Base-by-base conservation (phyloP, 2,113 vertebrate species). In the Rhinichthys klamathensis region DNA sequence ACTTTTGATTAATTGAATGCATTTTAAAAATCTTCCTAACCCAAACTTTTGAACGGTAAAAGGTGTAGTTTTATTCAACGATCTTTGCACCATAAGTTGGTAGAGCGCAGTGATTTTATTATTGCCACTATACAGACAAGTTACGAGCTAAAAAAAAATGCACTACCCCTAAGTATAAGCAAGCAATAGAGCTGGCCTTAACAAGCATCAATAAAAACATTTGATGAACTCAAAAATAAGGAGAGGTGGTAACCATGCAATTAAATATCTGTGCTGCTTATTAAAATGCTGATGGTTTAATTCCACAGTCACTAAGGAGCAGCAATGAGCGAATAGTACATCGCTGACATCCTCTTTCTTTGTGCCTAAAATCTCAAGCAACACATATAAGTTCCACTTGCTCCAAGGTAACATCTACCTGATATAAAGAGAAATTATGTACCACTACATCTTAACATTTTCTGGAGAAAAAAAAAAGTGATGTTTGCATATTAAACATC, bases 211-310 rank as follows among this genome's bases (percentile, higher is more conserved):
- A 27, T 23, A 23, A 38, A 16, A 79, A 11, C 54, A 80, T 80
- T 23, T 41, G 13, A 61, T 44, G 56, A 25, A 61, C 13, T 4
- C 13, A 77, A 30, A 23, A 13, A 38, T 63, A 63, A 73, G 46
- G 41, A 46, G 41, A 25, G 6, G 41, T 27, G n/a, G 35, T 44
- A 61, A 80, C 38, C 58, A 27, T 46, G 13, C 38, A 27, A 63
- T 63, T 44, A 41, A 79, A 41, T 12, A 41, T 23, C n/a, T 63
- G n/a, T 63, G 77, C n/a, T 30, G 13, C 35, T 44, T 63, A 80
- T 80, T 63, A 63, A 44, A 80, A 80, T 80, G 38, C 35, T 80
- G 58, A 80, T 63, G 32, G 23, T 63, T 63, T 63, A n/a, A 80
- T 63, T 80, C 35, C n/a, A 60, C 15, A 9, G 58, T 63, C 58